These are phyloP conservation scores for Ailurus styani DNA, from an alignment of 2,113 vertebrate species.

Conservation along the genomic window DNA sequence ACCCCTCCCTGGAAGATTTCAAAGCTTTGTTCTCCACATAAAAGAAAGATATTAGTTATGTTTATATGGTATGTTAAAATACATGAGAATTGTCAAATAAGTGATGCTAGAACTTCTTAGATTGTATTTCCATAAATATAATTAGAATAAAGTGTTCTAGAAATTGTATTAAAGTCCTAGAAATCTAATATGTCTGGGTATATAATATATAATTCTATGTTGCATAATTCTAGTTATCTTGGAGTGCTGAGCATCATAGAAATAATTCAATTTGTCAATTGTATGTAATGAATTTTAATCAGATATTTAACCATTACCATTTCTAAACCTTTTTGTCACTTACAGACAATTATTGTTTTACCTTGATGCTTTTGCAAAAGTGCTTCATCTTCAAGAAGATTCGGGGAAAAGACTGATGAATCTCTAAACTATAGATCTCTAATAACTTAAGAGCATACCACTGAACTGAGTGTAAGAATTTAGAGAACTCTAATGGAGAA, in stretches of 20 bases:
- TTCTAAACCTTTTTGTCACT: not conserved
- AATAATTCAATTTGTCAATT: not conserved
- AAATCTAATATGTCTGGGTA: not conserved
- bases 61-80: not conserved
- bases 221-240: not conserved
- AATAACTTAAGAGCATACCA: not conserved
- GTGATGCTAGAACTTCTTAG: not conserved
- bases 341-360: not conserved
- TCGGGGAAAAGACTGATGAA: not conserved
- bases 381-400: not conserved
- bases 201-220: not conserved
- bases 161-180: not conserved
- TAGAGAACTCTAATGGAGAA: not conserved
- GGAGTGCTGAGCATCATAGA: not conserved
- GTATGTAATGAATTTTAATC: not conserved
- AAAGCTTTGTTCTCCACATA: not conserved
- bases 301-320: not conserved
- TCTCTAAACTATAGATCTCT: not conserved
- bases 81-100: not conserved
- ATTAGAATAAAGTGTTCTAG: not conserved
- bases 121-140: not conserved
- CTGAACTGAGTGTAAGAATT: not conserved
- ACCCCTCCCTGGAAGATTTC: not conserved
- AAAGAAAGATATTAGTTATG: not conserved
- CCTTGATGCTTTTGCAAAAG: not conserved